phyloP scores from a whole-genome alignment of 1,140 invertebrate species.

The Neocloeon triangulifer region DNA sequence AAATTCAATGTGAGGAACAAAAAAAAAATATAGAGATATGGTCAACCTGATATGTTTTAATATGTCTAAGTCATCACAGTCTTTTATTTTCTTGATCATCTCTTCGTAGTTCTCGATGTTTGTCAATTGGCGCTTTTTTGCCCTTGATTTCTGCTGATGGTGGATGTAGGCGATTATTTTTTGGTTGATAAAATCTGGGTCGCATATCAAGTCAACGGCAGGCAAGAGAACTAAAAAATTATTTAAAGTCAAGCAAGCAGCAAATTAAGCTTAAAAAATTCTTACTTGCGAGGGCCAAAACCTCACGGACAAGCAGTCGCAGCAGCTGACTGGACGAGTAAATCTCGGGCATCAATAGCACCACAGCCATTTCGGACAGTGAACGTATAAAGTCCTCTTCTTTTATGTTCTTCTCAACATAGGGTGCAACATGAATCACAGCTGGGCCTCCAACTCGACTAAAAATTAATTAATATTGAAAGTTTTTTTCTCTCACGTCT shows the following conservation, averaged over 20 bases:
- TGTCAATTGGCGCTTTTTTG: no score
- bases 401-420: no score
- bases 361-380: constrained; percentile 57
- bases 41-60: constrained; percentile 51
- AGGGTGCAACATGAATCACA: no score
- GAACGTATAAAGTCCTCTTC: constrained; percentile 63
- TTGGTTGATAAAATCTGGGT: constrained; percentile 79
- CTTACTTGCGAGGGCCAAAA: constrained; percentile 61
- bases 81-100: constrained; percentile 65
- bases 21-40: neutral
- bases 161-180: constrained; percentile 63
- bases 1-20: neutral
- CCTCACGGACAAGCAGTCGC: constrained; percentile 56
- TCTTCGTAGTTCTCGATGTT: constrained; percentile 84
- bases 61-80: constrained; percentile 54
- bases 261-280: constrained; percentile 7
- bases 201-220: constrained; percentile 57
- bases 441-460: no score
- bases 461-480: constrained; percentile 7
- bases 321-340: constrained; percentile 48
- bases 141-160: no score
- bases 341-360: constrained; percentile 53
- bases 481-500: constrained; percentile 7
- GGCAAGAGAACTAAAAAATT: constrained; percentile 51
- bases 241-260: constrained; percentile 4